phyloP scores from a whole-genome alignment of 1,140 invertebrate genomes.

The Cydia fagiglandana region DNA sequence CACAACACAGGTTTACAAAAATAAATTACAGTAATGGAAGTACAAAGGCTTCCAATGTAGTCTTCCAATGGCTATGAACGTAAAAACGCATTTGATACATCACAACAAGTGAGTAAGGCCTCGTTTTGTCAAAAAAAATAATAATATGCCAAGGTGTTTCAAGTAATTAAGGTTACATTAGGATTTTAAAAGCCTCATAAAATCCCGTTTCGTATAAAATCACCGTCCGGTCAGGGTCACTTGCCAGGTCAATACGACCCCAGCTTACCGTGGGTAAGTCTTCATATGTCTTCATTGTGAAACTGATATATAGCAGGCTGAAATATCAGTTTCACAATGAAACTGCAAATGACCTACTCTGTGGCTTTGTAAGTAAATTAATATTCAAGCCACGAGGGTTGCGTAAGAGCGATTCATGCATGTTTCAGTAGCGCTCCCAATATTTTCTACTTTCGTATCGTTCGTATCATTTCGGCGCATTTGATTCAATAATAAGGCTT shows the following conservation, averaged over 20 bases:
- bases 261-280: background rate
- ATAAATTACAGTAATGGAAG: too few relatives aligned
- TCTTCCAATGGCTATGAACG: too few relatives aligned
- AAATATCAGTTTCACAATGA: conserved; percentile 17
- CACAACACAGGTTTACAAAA: too few relatives aligned
- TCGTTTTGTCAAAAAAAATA: too few relatives aligned
- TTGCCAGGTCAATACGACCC: background rate
- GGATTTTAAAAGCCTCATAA: conserved; percentile 1
- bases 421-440: conserved; percentile 12
- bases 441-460: background rate
- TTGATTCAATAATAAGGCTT: conserved; percentile 23
- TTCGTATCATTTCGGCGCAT: background rate
- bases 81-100: too few relatives aligned
- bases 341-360: conserved; percentile 26
- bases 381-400: conserved; percentile 14
- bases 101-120: too few relatives aligned
- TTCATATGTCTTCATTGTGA: too few relatives aligned
- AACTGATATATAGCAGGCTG: too few relatives aligned
- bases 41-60: too few relatives aligned
- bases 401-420: conserved; percentile 3
- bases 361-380: conserved; percentile 25
- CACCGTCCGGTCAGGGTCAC: background rate
- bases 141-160: too few relatives aligned
- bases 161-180: background rate
- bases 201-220: background rate